These are phyloP conservation scores for Pheosia tremula DNA, from an alignment of 2,888 invertebrate genomes.

Conservation along the genomic window DNA sequence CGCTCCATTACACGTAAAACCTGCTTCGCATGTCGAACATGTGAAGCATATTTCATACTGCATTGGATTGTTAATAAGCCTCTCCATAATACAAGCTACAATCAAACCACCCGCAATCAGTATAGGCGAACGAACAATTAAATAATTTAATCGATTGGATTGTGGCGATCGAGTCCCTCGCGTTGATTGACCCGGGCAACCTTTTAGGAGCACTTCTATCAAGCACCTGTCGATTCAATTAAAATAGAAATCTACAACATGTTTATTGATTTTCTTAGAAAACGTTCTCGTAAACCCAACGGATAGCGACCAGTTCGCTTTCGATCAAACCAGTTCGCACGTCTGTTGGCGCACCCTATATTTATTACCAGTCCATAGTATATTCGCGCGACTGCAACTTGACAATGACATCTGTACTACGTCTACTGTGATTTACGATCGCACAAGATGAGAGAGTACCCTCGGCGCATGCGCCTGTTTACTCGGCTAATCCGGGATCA, in stretches of 20 bases:
- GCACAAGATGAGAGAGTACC: conserved; percentile 39
- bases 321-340: conserved; percentile 38
- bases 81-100: conserved; percentile 40
- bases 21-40: background rate
- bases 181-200: conserved; percentile 60
- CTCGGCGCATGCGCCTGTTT: conserved; percentile 59
- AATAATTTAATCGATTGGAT: conserved; percentile 58
- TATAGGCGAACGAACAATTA: conserved; percentile 56
- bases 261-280: conserved; percentile 22
- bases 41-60: background rate
- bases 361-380: conserved; percentile 26
- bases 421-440: conserved; percentile 46
- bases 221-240: conserved; percentile 43
- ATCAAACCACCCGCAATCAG: conserved; percentile 32
- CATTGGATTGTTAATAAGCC: conserved; percentile 35
- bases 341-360: conserved; percentile 17
- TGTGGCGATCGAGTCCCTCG: conserved; percentile 46
- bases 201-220: conserved; percentile 40
- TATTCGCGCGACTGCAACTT: conserved; percentile 16
- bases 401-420: conserved; percentile 32
- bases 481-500: conserved; percentile 59
- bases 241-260: conserved; percentile 31
- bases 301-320: conserved; percentile 32
- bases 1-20: background rate
- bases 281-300: conserved; percentile 28